phyloP scores from a whole-genome alignment of 2,113 vertebrate genomes.

The Ramphastos sulfuratus region DNA sequence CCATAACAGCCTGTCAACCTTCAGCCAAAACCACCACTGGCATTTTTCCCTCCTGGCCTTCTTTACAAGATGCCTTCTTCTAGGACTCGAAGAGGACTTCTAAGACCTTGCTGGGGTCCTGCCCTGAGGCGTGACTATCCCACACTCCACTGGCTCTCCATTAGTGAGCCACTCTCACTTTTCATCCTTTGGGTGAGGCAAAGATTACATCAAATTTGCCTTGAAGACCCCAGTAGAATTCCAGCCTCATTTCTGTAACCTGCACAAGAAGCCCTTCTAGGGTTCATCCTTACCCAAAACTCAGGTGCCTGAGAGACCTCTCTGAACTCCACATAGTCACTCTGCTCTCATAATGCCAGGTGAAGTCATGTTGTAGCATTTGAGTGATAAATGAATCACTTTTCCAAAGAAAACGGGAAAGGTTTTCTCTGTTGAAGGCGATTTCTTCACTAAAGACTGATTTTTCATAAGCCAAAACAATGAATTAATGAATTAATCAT shows the following conservation, averaged over 20 bases:
- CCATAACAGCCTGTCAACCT: not conserved
- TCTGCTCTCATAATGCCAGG: not conserved
- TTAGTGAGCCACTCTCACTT: not conserved
- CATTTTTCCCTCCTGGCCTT: not conserved
- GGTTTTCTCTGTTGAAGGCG: not conserved
- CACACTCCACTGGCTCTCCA: not conserved
- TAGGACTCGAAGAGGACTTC: not conserved
- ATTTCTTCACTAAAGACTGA: not conserved
- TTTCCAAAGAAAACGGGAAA: not conserved
- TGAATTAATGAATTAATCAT: not conserved
- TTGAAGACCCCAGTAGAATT: not conserved
- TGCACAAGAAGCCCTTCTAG: not conserved
- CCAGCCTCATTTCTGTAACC: not conserved
- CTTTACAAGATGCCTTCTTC: not conserved
- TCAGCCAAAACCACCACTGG: constrained; percentile 9
- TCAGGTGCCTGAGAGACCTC: not conserved
- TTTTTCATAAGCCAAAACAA: not conserved
- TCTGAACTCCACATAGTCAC: not conserved
- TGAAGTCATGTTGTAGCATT: not conserved
- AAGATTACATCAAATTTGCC: not conserved
- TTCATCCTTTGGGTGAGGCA: not conserved
- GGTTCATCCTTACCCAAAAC: not conserved
- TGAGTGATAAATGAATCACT: not conserved
- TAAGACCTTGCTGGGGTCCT: not conserved
- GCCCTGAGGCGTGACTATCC: not conserved